Percentiles rank a stretch among this genome's conserved stretches.
phyloP scores from a whole-genome alignment of 2,888 invertebrate species.

The Celastrina argiolus region DNA sequence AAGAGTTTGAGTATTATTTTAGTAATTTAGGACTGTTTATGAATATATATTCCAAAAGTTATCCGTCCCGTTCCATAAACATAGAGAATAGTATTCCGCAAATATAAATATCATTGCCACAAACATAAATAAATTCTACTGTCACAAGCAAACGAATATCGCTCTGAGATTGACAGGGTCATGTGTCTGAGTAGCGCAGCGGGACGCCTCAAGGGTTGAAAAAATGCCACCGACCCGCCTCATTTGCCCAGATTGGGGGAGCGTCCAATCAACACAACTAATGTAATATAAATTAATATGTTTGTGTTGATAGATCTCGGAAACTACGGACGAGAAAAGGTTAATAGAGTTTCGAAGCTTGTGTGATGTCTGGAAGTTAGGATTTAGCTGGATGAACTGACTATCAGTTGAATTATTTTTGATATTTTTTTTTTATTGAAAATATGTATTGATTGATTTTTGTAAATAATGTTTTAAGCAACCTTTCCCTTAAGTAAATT shows the following conservation, averaged over 20 bases:
- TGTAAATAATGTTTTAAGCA: too few relatives aligned
- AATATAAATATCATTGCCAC: conserved; percentile 9
- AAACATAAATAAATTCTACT: conserved; percentile 39
- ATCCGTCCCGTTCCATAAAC: too few relatives aligned
- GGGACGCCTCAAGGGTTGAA: conserved; percentile 65
- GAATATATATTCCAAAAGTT: too few relatives aligned
- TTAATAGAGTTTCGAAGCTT: too few relatives aligned
- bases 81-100: background rate
- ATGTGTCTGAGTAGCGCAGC: conserved; percentile 62
- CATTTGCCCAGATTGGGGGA: conserved; percentile 54
- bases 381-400: background rate
- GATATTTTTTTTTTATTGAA: too few relatives aligned
- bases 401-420: too few relatives aligned
- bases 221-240: conserved; percentile 60
- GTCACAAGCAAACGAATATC: conserved; percentile 46
- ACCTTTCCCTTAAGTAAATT: too few relatives aligned
- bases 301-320: background rate
- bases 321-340: background rate
- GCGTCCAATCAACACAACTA: conserved; percentile 15
- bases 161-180: conserved; percentile 48
- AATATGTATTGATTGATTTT: too few relatives aligned
- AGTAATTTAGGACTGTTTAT: too few relatives aligned
- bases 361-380: too few relatives aligned
- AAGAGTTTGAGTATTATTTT: too few relatives aligned
- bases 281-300: conserved; percentile 9